Base-by-base conservation (phyloP, 2,797 vertebrate genomes). In the Bradypodion pumilum region DNA sequence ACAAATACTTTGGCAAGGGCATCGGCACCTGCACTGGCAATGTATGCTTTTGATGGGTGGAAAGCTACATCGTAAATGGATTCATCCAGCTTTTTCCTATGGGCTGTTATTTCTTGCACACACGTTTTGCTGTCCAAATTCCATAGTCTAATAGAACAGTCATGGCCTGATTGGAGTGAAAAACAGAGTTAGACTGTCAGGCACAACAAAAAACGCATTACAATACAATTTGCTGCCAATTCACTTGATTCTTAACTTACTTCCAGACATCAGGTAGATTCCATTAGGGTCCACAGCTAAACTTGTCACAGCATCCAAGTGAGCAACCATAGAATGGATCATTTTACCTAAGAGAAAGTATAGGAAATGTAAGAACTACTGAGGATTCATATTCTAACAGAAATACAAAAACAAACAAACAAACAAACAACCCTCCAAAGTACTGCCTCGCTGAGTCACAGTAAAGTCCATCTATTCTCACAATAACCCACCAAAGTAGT, bases 251-350 rank as follows among this genome's bases (percentile, higher is more conserved):
- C 83, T 49, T 93, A 19, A 82, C 92, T 98, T 97, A 99, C 99
- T 99, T 97, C 98, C 98, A 87, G 99, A 99, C 98, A 99, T 99
- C 95, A 99, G 95, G 95, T 99, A 99, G 94, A 99, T 99, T 94
- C 98, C 99, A 92, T 99, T 99, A 80, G 99, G 98, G 95, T 99
- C 99, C 90, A 99, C 98, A 82, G 98, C 98, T 95, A 99, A 96
- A 94, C 98, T 98, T 93, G 99, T 99, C 85, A 99, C 98, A 40
- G 99, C 99, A 89, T 99, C 98, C 95, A 99, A 97, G 91, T 99
- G 98, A 94, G 98, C 98, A 93, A 99, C 98, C 98, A 99, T 99
- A 88, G 98, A 97, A 92, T 99, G 98, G 93, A 99, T 97, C 94
- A 97, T 95, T 96, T 99, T 99, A 96, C 98, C 98, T 99, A 92